Evolutionary conservation across 2,113 vertebrate species (phyloP).

Genomic region (Corythaixoides concolor): DNA sequence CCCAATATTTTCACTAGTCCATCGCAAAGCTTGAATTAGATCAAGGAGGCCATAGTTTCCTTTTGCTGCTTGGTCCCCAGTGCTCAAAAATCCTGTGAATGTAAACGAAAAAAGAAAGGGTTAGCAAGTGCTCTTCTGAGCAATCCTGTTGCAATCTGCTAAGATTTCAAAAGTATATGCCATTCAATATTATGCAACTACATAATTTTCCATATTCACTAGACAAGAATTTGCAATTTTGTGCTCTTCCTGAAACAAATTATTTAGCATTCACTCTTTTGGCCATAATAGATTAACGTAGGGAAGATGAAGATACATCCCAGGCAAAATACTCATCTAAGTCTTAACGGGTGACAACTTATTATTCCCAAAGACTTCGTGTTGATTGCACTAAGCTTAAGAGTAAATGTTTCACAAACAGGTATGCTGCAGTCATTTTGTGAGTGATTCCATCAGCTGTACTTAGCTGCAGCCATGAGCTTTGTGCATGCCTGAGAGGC

Average conservation of each 20-base stretch:
- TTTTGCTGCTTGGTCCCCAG: slow-evolving; percentile 97
- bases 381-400: neutral
- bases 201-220: neutral
- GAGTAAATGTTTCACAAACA: neutral
- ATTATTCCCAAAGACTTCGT: neutral
- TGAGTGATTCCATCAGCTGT: neutral
- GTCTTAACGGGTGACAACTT: neutral
- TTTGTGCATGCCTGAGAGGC: neutral
- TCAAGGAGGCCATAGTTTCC: slow-evolving; percentile 98
- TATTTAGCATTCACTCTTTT: neutral
- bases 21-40: slow-evolving; percentile 95
- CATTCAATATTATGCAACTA: neutral
- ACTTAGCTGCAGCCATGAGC: neutral
- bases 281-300: neutral
- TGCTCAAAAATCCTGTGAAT: slow-evolving; percentile 92
- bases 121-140: slow-evolving; percentile 28
- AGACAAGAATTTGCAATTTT: neutral
- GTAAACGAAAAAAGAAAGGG: neutral
- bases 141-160: neutral
- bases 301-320: neutral
- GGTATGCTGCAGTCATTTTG: neutral
- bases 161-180: neutral
- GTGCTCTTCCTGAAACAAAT: neutral
- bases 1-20: slow-evolving; percentile 99
- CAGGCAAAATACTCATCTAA: neutral